Evolutionary conservation across 2,797 vertebrate species (phyloP), one percentile per base, ranked within the genome.

Genomic region (Scolopax bukidnonensis): DNA sequence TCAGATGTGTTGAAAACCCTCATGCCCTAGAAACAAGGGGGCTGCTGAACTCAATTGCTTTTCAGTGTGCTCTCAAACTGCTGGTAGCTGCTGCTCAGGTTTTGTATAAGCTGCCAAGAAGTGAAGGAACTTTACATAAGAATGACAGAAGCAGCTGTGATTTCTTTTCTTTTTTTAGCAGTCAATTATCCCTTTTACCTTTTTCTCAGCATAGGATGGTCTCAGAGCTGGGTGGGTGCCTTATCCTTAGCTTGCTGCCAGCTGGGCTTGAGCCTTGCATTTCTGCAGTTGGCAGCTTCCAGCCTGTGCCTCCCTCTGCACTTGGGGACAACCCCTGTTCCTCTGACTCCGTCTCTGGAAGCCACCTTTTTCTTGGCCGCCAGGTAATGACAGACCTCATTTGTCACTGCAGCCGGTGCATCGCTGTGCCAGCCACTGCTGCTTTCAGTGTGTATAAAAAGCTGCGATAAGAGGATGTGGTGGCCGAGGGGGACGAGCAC

Each of bases 371-470:
- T 69, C 76, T 84, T 76, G 82, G 82, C 77, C 3, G 3, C 68
- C 54, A 36, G 74, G 80, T 93, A 76, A 69, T 33, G 43, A 59
- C 76, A 88, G 73, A 69, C 65, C 76, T 95, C 21, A 5, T 83
- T 81, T 83, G 16, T 54, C 80, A n/a, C n/a, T 67, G 54, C 59
- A 56, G 8, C 70, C 0, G 0, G 9, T 67, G 65, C 24, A 25
- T 82, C 0, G 0, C 68, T 77, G 13, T 87, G 82, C 68, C 76
- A 75, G 47, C 59, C 50, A 4, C 43, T 76, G 68, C 61, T 87
- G 47, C 47, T 71, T 77, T 54, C 48, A 69, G 45, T 73, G 78
- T 65, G 32, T 36, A 51, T 41, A 60, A 74, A 3, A 50, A 74
- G 38, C 70, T 73, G 48, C 56, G 80, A 21, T 20, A 33, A 84